A percentile compares a stretch with the other conserved stretches of the same genome.
phyloP scores from a whole-genome alignment of 2,113 vertebrate genomes.

The Cynocephalus volans region DNA sequence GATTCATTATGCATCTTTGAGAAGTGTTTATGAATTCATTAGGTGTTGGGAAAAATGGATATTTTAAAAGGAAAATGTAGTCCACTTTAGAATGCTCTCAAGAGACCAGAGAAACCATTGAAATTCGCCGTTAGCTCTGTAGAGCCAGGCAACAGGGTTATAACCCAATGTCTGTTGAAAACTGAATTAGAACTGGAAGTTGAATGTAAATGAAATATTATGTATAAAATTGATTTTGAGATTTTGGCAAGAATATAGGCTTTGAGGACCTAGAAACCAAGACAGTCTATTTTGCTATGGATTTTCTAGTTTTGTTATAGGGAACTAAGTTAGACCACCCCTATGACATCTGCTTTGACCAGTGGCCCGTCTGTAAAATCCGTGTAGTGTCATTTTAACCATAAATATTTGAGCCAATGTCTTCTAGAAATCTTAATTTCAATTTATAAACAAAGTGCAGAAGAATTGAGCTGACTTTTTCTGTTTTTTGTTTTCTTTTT shows the following conservation, averaged over 20 bases:
- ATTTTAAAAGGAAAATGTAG: slow-evolving; percentile 49
- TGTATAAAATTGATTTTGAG: slow-evolving; percentile 26
- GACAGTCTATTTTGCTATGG: neutral
- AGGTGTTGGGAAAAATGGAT: neutral
- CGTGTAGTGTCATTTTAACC: neutral
- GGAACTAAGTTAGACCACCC: neutral
- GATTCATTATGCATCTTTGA: slow-evolving; percentile 23
- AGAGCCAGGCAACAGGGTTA: neutral
- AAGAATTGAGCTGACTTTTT: neutral
- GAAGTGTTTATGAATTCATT: slow-evolving; percentile 29
- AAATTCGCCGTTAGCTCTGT: slow-evolving; percentile 27
- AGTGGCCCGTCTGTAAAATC: neutral
- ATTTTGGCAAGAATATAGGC: neutral
- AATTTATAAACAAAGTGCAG: neutral
- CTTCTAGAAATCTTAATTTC: slow-evolving; percentile 28
- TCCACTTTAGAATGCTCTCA: neutral
- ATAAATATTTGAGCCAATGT: neutral
- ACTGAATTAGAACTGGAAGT: neutral
- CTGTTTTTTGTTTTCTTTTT: too few relatives aligned
- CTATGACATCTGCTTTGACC: neutral
- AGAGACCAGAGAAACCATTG: neutral
- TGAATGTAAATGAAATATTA: slow-evolving; percentile 55
- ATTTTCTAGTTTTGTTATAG: neutral
- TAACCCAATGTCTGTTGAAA: slow-evolving; percentile 42
- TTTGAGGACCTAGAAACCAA: neutral